Evolutionary conservation across 2,797 vertebrate genomes (phyloP).

Genomic region (Pterois miles): DNA sequence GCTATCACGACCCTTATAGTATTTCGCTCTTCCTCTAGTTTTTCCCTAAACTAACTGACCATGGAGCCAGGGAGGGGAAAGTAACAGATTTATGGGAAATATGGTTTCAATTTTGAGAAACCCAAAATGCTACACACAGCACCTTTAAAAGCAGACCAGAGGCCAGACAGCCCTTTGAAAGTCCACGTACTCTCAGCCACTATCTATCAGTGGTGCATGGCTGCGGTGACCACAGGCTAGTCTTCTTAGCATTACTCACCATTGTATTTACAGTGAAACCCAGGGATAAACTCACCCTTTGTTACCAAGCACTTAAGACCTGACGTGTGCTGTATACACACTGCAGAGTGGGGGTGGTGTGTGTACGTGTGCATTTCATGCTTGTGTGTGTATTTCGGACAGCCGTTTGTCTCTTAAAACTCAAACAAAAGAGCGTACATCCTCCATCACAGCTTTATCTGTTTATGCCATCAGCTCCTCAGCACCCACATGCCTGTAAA

Average conservation of each 20-base stretch:
- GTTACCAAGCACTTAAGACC: conserved; percentile 74
- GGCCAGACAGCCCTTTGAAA: conserved; percentile 4
- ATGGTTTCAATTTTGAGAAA: conserved; percentile 21
- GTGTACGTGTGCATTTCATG: conserved; percentile 23
- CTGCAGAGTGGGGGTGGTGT: conserved; percentile 30
- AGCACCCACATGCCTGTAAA: conserved; percentile 66
- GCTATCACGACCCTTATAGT: not conserved
- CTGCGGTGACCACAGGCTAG: conserved; percentile 43
- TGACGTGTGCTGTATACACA: conserved; percentile 70
- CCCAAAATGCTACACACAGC: not conserved
- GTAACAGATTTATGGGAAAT: conserved; percentile 15
- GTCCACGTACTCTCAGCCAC: not conserved
- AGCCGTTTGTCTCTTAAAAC: conserved; percentile 69
- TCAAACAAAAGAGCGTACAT: conserved; percentile 73
- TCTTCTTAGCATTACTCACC: conserved; percentile 64
- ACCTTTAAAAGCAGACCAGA: conserved; percentile 25
- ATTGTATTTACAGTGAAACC: conserved; percentile 73
- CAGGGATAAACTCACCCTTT: conserved; percentile 74
- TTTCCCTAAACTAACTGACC: not conserved
- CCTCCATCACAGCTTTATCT: conserved; percentile 77
- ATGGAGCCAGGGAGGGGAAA: not conserved
- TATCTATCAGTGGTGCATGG: conserved; percentile 30
- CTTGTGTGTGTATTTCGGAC: conserved; percentile 46
- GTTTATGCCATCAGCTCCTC: conserved; percentile 75
- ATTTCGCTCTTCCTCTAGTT: not conserved